Evolutionary conservation across 1,140 invertebrate species (phyloP), one percentile per base, ranked within the genome.

Genomic region (Lasioglossum albipes): DNA sequence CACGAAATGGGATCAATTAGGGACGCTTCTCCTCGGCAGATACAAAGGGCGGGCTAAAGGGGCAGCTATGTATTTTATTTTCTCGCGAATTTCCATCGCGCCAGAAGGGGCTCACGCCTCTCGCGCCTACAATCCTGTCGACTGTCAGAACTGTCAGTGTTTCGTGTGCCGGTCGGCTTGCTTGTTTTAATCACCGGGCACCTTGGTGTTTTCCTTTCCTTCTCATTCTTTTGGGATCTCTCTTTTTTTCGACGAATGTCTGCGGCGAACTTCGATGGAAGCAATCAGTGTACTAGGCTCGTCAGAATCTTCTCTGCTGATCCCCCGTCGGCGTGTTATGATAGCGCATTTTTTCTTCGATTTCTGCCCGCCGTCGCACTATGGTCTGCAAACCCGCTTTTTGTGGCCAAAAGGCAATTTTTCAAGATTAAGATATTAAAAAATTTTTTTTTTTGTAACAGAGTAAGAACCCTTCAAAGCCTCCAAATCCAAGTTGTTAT

Each of bases 61-160:
- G 62, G 41, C n/a, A 31, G 71, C 84, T 66, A n/a, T n/a, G n/a
- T n/a, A 67, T 85, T 85, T 85, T 85, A 71, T 85, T 82, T 82
- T 27, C 57, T 75, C 66, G 71, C 72, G 70, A 85, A 85, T 85
- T 69, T 68, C 84, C 79, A 74, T 75, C 69, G 69, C 61, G 77
- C 69, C 78, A 82, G 84, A 78, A 84, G 66, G 70, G 61, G 78
- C 70, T 77, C 70, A 81, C 79, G 84, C 80, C 71, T 80, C 84
- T 85, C 84, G 57, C 84, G 84, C 84, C 83, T 79, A 85, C 83
- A 85, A 85, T 82, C 79, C 79, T 62, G 84, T 82, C 83, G 79
- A 85, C 84, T 85, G 84, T 85, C 84, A 85, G 83, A 85, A 75
- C 84, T 85, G 84, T 85, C 84, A 85, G 84, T 85, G 75, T 85